Evolutionary conservation across 2,113 vertebrate genomes (phyloP), one percentile per base, ranked within the genome.

Genomic region (Elephantulus edwardii): DNA sequence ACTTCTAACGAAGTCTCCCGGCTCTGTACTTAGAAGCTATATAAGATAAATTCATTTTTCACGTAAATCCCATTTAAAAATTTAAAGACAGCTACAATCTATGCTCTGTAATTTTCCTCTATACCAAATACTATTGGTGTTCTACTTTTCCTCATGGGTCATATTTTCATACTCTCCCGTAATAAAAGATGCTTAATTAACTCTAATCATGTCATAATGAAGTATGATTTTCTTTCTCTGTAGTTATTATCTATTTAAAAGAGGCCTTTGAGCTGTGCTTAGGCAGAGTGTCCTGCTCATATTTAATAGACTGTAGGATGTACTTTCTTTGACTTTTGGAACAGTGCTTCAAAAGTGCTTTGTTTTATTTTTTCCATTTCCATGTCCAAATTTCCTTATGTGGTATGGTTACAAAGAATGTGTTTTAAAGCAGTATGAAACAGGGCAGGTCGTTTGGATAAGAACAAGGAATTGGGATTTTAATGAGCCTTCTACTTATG

Each of bases 151-250:
- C 56, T 84, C 30, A 28, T 68, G 50, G 48, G 38, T 46, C 50
- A 66, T 74, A 80, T 91, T 86, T 86, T 90, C 64, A 66, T 86
- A 62, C 2, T 91, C 44, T 80, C 84, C 88, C 44, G 84, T 80
- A 48, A 58, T 84, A 84, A 91, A 71, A 17, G 6, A 71, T 92
- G 35, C 54, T 60, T 93, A 77, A 79, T 84, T 46, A 92, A 64
- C 64, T 86, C 80, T 84, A 90, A 91, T 90, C 40, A 94, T 70
- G 14, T 95, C 62, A 84, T 87, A 94, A 82, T 91, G 30, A 89
- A 91, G 16, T 71, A 44, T 76, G 12, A 50, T 83, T 92, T 92
- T 35, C 30, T 90, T 88, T 88, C 40, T 78, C 8, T 78, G 20
- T 14, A 28, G 50, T 87, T 81, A 87, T 80, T 76, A n/a, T n/a